These are phyloP conservation scores for Nothobranchius furzeri DNA, from an alignment of 2,113 vertebrate genomes.

Conservation along the genomic window DNA sequence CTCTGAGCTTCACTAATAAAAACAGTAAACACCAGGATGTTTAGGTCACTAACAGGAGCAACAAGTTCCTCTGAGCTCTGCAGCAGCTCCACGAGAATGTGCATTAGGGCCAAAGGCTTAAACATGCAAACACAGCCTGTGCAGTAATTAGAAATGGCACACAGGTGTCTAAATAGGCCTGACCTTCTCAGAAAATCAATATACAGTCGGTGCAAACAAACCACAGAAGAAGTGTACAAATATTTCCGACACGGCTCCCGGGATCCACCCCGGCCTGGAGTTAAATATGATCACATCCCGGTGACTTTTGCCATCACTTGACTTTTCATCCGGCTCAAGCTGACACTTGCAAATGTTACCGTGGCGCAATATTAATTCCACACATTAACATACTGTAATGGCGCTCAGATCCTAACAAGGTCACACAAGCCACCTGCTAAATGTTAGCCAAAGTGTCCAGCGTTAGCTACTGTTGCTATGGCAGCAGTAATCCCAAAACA, in stretches of 20 bases:
- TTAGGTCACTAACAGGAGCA: constrained; percentile 15
- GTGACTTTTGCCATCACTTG: background rate
- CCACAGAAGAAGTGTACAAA: background rate
- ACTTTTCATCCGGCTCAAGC: constrained; percentile 6
- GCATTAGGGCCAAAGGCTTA: constrained; percentile 12
- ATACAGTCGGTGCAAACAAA: constrained; percentile 10
- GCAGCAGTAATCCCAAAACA: constrained; percentile 13
- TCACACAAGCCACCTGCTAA: background rate
- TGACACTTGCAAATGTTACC: constrained; percentile 9
- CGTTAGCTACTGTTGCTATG: constrained; percentile 1
- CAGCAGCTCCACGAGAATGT: constrained; percentile 9
- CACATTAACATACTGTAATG: constrained; percentile 1
- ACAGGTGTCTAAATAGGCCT: constrained; percentile 28
- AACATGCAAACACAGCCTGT: constrained; percentile 24
- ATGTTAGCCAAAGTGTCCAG: constrained; percentile 6
- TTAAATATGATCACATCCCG: constrained; percentile 8
- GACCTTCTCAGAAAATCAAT: constrained; percentile 22
- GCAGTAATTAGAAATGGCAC: constrained; percentile 23
- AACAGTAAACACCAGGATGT: background rate
- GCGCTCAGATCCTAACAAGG: background rate
- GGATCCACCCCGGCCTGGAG: background rate
- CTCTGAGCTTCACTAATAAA: background rate
- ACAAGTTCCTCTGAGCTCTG: constrained; percentile 3
- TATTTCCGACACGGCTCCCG: background rate
- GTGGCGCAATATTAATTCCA: background rate